Percentiles rank a stretch among this genome's conserved stretches.
These are phyloP conservation scores for Chionis minor DNA, from an alignment of 2,113 vertebrate genomes.

Conservation along the genomic window DNA sequence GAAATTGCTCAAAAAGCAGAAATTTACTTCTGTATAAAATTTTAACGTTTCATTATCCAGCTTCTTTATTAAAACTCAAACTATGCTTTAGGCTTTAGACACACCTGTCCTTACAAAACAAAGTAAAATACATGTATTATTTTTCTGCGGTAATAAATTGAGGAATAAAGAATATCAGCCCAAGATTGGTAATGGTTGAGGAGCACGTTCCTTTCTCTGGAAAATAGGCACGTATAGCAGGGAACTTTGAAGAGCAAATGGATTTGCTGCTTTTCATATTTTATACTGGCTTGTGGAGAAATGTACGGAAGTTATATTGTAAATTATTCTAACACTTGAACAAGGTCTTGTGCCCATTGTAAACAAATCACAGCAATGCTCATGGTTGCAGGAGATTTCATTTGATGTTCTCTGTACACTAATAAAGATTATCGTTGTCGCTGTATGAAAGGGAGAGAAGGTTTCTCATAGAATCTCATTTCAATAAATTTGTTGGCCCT, in stretches of 20 bases:
- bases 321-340: not conserved
- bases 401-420: not conserved
- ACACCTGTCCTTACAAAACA: not conserved
- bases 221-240: not conserved
- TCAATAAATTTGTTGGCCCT: not conserved
- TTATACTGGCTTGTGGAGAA: not conserved
- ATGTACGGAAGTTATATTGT: not conserved
- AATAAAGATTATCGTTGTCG: not conserved
- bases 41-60: not conserved
- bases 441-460: not conserved
- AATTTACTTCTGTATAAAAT: not conserved
- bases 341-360: not conserved
- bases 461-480: not conserved
- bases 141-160: not conserved
- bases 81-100: not conserved
- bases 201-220: not conserved
- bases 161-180: not conserved
- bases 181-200: not conserved
- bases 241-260: not conserved
- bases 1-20: not conserved
- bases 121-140: not conserved
- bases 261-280: not conserved
- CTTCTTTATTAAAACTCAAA: not conserved
- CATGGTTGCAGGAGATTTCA: not conserved
- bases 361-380: not conserved